These are phyloP conservation scores for Hipparchia semele DNA, from an alignment of 2,888 invertebrate genomes.

Conservation along the genomic window DNA sequence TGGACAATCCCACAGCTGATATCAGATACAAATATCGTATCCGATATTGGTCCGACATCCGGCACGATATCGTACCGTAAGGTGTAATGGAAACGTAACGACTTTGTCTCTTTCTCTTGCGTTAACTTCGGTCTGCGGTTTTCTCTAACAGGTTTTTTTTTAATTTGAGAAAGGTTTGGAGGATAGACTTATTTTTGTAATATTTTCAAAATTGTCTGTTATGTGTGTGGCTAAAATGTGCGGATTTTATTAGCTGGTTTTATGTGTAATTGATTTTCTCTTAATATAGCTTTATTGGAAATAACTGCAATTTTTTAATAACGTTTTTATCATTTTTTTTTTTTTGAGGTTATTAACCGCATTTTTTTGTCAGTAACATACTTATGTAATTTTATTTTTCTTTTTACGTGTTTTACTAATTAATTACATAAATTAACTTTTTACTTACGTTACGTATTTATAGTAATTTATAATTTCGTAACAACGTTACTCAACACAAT, in stretches of 20 bases:
- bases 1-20: too few relatives aligned
- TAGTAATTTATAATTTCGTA: not conserved
- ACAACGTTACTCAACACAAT: not conserved
- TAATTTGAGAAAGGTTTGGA: slow-evolving; percentile 34
- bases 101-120: slow-evolving; percentile 32
- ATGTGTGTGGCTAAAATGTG: slow-evolving; percentile 31
- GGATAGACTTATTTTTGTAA: slow-evolving; percentile 13
- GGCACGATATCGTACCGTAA: not conserved
- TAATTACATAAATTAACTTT: not conserved
- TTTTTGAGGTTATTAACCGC: not conserved
- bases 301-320: slow-evolving; percentile 32
- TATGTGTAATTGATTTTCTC: slow-evolving; percentile 27
- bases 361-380: too few relatives aligned
- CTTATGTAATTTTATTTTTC: too few relatives aligned
- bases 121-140: slow-evolving; percentile 35
- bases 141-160: slow-evolving; percentile 31
- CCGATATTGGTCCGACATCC: not conserved
- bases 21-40: not conserved
- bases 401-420: not conserved
- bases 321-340: not conserved
- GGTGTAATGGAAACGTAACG: not conserved
- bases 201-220: slow-evolving; percentile 32
- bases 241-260: slow-evolving; percentile 20
- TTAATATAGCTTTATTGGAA: slow-evolving; percentile 37
- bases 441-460: not conserved